These are phyloP conservation scores for Drosophila subpulchrella DNA, from an alignment of 1,140 invertebrate genomes.

Conservation along the genomic window DNA sequence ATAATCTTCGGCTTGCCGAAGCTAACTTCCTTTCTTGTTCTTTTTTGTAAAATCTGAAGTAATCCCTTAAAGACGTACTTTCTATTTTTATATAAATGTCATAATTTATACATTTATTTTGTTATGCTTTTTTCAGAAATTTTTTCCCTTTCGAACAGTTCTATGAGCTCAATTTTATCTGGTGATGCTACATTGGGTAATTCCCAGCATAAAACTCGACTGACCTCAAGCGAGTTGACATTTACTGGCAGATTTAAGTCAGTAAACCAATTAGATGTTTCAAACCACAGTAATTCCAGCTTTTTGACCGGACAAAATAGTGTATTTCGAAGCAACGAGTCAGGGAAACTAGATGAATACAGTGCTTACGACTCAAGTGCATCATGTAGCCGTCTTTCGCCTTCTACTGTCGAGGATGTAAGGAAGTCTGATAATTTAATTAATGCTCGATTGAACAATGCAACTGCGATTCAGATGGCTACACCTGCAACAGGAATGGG, in stretches of 20 bases:
- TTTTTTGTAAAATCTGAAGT: too few species aligned
- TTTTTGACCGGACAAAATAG: slow-evolving; percentile 17
- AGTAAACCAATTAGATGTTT: slow-evolving; percentile 11
- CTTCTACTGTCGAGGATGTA: slow-evolving; percentile 37
- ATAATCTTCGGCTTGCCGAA: too few species aligned
- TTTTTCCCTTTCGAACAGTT: slow-evolving; percentile 78
- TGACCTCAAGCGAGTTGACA: slow-evolving; percentile 63
- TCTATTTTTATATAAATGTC: neutral
- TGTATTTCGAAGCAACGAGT: slow-evolving; percentile 20
- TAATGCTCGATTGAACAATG: neutral
- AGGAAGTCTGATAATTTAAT: slow-evolving; percentile 32
- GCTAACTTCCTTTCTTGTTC: too few species aligned
- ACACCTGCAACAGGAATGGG: neutral
- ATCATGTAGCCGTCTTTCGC: slow-evolving; percentile 61
- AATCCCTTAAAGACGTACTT: too few species aligned
- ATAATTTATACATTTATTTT: neutral
- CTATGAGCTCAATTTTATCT: slow-evolving; percentile 77
- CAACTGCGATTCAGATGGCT: neutral
- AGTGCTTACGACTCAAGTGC: slow-evolving; percentile 61
- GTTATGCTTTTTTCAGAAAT: slow-evolving; percentile 51
- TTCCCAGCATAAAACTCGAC: slow-evolving; percentile 29
- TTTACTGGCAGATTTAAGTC: slow-evolving; percentile 77
- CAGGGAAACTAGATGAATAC: slow-evolving; percentile 39
- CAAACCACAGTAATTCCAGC: slow-evolving; percentile 12
- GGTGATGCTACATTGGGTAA: slow-evolving; percentile 49